Conservation (phyloP, 2,888 invertebrate genomes). For the Iphiclides podalirius region DNA sequence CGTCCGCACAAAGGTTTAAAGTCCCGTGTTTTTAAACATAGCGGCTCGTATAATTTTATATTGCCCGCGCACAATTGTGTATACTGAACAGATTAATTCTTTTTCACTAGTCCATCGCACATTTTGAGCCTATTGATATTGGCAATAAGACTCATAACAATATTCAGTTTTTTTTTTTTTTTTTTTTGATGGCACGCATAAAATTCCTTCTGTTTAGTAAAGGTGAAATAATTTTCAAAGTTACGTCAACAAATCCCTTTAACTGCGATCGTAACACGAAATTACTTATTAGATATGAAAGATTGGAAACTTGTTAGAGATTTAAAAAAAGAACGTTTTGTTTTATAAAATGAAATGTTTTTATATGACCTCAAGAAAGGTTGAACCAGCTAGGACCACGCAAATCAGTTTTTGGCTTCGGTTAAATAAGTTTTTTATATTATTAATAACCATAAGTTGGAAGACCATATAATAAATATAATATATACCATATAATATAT, state of each 20-base stretch:
- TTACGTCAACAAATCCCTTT: slow-evolving; percentile 7
- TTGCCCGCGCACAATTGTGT: slow-evolving; percentile 44
- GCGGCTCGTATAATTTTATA: slow-evolving; percentile 65
- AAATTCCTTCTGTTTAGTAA: not conserved
- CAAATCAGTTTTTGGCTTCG: no score
- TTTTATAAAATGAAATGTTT: no score
- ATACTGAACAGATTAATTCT: slow-evolving; percentile 18
- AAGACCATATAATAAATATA: no score
- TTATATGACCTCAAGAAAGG: no score
- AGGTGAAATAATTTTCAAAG: not conserved
- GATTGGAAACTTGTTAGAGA: not conserved
- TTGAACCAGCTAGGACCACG: no score
- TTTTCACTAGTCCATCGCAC: slow-evolving; percentile 20
- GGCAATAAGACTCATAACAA: no score
- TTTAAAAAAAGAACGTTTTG: not conserved
- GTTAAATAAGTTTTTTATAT: no score
- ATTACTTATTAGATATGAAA: not conserved
- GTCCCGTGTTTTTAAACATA: slow-evolving; percentile 66
- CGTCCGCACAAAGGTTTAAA: slow-evolving; percentile 57
- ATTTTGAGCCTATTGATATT: slow-evolving; percentile 33
- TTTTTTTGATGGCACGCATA: not conserved
- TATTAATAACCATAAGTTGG: no score
- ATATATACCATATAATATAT: no score
- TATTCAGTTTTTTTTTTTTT: no score
- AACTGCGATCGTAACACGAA: slow-evolving; percentile 11